A percentile compares a stretch with the other conserved stretches of the same genome.
Evolutionary conservation across 2,888 invertebrate species (phyloP).

Genomic region (Cactoblastis cactorum): DNA sequence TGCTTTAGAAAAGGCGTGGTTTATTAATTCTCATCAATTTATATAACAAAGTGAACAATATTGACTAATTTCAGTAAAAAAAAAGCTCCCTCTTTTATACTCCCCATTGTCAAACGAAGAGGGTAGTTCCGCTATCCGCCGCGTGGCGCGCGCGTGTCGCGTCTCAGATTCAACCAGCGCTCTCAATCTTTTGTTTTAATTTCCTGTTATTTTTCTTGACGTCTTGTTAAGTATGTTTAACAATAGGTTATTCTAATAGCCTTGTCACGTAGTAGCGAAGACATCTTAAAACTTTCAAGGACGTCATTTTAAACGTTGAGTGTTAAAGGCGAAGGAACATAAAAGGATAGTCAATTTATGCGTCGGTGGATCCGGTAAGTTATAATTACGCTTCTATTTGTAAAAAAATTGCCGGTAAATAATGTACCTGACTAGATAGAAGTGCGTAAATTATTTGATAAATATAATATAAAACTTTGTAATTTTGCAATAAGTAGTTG

Average conservation of each 20-base stretch:
- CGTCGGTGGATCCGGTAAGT: no score
- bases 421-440: no score
- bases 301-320: background rate
- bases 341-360: no score
- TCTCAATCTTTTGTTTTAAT: slow-evolving; percentile 33
- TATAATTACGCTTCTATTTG: no score
- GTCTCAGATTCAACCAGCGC: slow-evolving; percentile 32
- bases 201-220: slow-evolving; percentile 27
- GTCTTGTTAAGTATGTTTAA: slow-evolving; percentile 2
- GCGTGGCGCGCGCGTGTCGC: slow-evolving; percentile 61
- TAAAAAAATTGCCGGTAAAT: no score
- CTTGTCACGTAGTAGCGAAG: background rate
- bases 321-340: no score
- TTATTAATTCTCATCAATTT: background rate
- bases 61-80: slow-evolving; percentile 14
- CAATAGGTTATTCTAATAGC: background rate
- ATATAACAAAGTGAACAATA: slow-evolving; percentile 21
- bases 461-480: no score
- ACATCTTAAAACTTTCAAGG: background rate
- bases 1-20: background rate
- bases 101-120: slow-evolving; percentile 28
- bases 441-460: no score
- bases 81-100: slow-evolving; percentile 21
- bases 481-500: no score
- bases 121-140: slow-evolving; percentile 51